Evolutionary conservation across 2,888 invertebrate species (phyloP).

Genomic region (Cacoxenus indagator): DNA sequence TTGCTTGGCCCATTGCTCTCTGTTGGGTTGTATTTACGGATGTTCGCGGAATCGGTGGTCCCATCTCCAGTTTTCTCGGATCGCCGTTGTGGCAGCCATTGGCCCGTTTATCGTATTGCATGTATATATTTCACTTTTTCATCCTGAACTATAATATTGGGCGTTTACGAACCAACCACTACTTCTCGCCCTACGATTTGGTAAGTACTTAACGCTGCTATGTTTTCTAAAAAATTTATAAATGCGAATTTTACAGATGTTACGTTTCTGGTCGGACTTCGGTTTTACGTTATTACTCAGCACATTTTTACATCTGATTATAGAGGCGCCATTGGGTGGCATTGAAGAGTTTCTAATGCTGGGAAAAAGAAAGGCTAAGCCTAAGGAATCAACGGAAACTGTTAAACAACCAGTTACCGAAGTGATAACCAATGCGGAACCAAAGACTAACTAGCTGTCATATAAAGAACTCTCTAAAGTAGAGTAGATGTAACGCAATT

Average conservation of each 20-base stretch:
- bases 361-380: not conserved
- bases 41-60: constrained; percentile 56
- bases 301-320: not conserved
- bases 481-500: too few species aligned
- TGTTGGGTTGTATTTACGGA: constrained; percentile 63
- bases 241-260: not conserved
- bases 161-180: constrained; percentile 43
- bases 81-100: constrained; percentile 60
- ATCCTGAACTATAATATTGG: constrained; percentile 46
- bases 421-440: not conserved
- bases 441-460: too few species aligned
- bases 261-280: not conserved
- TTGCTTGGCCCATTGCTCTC: constrained; percentile 59
- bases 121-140: constrained; percentile 59
- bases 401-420: not conserved
- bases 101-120: constrained; percentile 54
- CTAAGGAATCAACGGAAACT: not conserved
- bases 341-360: not conserved
- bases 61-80: constrained; percentile 56
- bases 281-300: not conserved
- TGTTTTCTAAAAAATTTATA: not conserved
- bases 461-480: too few species aligned
- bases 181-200: constrained; percentile 55
- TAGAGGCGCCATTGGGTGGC: constrained; percentile 1
- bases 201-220: constrained; percentile 45